Evolutionary conservation across 2,888 invertebrate species (phyloP), one percentile per base, ranked within the genome.

Genomic region (Heliconius ethilla): DNA sequence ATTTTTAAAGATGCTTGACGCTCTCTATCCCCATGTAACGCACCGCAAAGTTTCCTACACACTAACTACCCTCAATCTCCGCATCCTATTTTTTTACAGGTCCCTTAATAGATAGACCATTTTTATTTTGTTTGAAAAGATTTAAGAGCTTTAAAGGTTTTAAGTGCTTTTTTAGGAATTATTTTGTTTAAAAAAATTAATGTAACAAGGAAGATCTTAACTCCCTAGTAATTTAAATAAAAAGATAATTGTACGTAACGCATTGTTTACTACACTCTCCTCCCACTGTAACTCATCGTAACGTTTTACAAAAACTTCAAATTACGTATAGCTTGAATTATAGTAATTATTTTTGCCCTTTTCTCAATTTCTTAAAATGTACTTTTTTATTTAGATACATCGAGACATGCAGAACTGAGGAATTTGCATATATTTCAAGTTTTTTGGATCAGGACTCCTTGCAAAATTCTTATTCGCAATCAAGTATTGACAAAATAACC

Each of bases 401-500:
- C 75, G 89, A 91, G 84, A 92, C 90, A 25, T 88, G 90, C 81
- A 87, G 85, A 55, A 92, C 92, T 1, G 89, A 92, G 86, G 89
- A 93, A 82, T 87, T 90, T 82, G 87, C 92, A 10, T 92, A 90
- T 76, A 90, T 92, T 82, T 90, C 91, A 72, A 90, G 87, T 80
- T 89, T 86, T 76, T 87, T 89, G 78, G 82, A 90, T 65, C 87
- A 88, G 4, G 72, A 72, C 63, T 85, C 83, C 51, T 83, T 87
- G 59, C 82, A 84, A 69, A 81, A 79, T 27, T 85, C 82, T 79
- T 83, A 84, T 78, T 90, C 92, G 13, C 87, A 81, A 5, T 89
- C 91, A 3, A 93, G 92, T 84, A 84, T 86, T 81, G 92, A 91
- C 84, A 89, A 92, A 73, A 83, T 93, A 40, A 94, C 93, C 1